Percentiles rank a stretch among this genome's conserved stretches.
phyloP scores from a whole-genome alignment of 2,113 vertebrate genomes.

The Colistium nudipinnis region DNA sequence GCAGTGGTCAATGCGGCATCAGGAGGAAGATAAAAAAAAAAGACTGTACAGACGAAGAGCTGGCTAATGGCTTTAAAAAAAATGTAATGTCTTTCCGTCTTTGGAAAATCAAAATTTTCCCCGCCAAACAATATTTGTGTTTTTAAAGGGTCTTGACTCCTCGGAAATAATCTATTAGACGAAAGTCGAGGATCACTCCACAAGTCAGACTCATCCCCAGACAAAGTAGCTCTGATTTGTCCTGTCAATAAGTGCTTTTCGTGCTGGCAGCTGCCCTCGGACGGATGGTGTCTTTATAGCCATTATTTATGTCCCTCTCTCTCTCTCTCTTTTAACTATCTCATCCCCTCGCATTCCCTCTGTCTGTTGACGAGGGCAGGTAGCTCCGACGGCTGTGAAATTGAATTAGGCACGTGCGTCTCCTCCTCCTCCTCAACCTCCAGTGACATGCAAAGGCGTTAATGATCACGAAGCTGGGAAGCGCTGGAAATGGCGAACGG shows the following conservation, averaged over 20 bases:
- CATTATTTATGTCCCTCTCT: slow-evolving; percentile 65
- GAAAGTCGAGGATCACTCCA: neutral
- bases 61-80: neutral
- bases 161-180: too few species aligned
- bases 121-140: too few species aligned
- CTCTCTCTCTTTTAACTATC: slow-evolving; percentile 47
- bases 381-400: slow-evolving; percentile 64
- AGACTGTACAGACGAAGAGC: slow-evolving; percentile 14
- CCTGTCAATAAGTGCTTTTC: slow-evolving; percentile 31
- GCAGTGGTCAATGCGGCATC: slow-evolving; percentile 63
- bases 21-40: slow-evolving; percentile 54
- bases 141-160: too few species aligned
- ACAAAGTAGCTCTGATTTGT: slow-evolving; percentile 34
- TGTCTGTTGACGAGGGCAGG: slow-evolving; percentile 56
- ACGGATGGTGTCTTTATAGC: slow-evolving; percentile 60
- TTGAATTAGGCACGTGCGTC: slow-evolving; percentile 69
- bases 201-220: slow-evolving; percentile 2
- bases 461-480: slow-evolving; percentile 77
- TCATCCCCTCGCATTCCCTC: slow-evolving; percentile 48
- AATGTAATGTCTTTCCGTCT: too few species aligned
- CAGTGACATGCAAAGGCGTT: slow-evolving; percentile 70
- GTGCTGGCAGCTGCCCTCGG: slow-evolving; percentile 25
- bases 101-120: too few species aligned
- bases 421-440: slow-evolving; percentile 29
- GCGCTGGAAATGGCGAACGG: slow-evolving; percentile 70